A percentile compares a stretch with the other conserved stretches of the same genome.
These are phyloP conservation scores for Kuschelorhynchus macadamiae DNA, from an alignment of 2,888 invertebrate genomes.

Conservation along the genomic window DNA sequence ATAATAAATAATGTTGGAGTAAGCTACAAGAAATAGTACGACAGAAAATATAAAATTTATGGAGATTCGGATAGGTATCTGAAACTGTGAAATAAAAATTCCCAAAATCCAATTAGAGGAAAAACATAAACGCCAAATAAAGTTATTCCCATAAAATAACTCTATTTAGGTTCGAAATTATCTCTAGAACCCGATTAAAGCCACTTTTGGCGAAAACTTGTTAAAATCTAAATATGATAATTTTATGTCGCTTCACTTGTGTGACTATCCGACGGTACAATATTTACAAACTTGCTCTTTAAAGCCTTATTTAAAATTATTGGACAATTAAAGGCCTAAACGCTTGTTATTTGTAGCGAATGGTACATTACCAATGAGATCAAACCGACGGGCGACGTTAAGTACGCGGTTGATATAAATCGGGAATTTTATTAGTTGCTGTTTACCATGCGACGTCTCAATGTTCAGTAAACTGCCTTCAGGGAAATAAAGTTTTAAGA, in stretches of 20 bases:
- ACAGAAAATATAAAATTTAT: too few relatives aligned
- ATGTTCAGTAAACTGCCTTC: constrained; percentile 37
- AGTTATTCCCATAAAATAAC: too few relatives aligned
- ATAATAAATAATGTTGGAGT: too few relatives aligned
- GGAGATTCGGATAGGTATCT: too few relatives aligned
- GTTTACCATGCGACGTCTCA: constrained; percentile 39
- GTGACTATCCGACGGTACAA: constrained; percentile 8
- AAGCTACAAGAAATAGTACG: too few relatives aligned
- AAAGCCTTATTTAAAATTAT: constrained; percentile 31
- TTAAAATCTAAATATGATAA: neutral
- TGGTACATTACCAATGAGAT: constrained; percentile 41
- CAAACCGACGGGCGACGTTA: constrained; percentile 32
- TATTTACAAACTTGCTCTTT: constrained; percentile 23
- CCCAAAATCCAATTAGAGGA: too few relatives aligned
- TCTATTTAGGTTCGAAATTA: too few relatives aligned
- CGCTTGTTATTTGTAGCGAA: constrained; percentile 29
- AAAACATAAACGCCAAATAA: too few relatives aligned
- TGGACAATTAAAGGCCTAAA: constrained; percentile 17
- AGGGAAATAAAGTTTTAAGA: constrained; percentile 33
- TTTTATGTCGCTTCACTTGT: constrained; percentile 13
- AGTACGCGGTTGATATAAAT: constrained; percentile 33
- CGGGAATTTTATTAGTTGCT: constrained; percentile 29
- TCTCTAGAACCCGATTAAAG: constrained; percentile 6
- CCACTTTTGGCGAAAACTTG: constrained; percentile 16
- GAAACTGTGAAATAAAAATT: too few relatives aligned